phyloP scores from a whole-genome alignment of 2,113 vertebrate genomes.

The Petaurus breviceps region DNA sequence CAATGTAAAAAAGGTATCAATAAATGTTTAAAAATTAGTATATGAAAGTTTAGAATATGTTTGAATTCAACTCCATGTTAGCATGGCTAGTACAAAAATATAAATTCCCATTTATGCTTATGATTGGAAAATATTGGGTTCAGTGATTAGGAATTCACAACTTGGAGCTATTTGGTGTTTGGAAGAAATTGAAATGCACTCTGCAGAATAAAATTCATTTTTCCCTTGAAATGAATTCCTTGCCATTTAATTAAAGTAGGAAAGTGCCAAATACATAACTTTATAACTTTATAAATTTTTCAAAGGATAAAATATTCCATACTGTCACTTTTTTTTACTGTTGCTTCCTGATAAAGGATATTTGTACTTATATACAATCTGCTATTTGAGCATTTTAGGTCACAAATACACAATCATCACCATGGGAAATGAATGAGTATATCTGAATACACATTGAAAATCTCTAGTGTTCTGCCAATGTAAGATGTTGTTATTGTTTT shows the following conservation, averaged over 20 bases:
- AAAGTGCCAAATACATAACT: neutral
- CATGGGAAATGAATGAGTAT: neutral
- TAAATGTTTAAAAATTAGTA: neutral
- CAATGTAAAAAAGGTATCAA: neutral
- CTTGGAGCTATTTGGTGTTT: slow-evolving; percentile 46
- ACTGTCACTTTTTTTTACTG: neutral
- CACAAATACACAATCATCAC: neutral
- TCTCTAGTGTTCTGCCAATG: neutral
- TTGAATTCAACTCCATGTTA: neutral
- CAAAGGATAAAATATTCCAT: neutral
- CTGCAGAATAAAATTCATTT: neutral
- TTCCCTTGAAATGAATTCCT: slow-evolving; percentile 51
- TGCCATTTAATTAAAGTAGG: slow-evolving; percentile 42
- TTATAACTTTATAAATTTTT: neutral
- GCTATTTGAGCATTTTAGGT: neutral
- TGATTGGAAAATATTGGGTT: slow-evolving; percentile 64
- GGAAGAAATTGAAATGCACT: slow-evolving; percentile 47
- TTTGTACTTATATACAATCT: neutral
- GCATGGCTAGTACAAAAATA: slow-evolving; percentile 14
- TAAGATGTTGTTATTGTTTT: neutral
- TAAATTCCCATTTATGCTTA: slow-evolving; percentile 17
- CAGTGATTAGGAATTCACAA: slow-evolving; percentile 45
- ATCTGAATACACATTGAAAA: neutral
- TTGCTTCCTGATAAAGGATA: neutral
- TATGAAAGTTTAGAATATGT: neutral